Base-by-base conservation (phyloP, 2,888 invertebrate genomes). In the Electrophaes corylata region DNA sequence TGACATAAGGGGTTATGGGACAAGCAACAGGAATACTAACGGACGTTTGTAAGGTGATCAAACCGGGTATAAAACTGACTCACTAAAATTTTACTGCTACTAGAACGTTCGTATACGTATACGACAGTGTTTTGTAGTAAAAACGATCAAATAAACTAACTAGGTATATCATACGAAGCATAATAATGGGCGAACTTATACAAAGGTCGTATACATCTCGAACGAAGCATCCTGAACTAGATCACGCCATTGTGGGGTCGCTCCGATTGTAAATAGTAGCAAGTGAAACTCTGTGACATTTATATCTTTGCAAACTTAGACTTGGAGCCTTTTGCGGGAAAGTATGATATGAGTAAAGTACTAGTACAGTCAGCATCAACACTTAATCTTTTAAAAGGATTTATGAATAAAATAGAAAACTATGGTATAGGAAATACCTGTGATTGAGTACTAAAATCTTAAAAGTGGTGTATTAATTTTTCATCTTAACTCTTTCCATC, bases 161-260 rank as follows among this genome's bases (percentile, higher is more conserved):
- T n/a, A n/a, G n/a, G n/a, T n/a, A n/a, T 19, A 40, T 49, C 20
- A 8, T 20, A 49, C 49, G 19, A 31, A 45, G 45, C 37, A 37
- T 39, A 54, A 12, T 55, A 56, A 56, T 56, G 45, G 56, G 18
- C 4, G 33, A 56, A 56, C 39, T 56, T 56, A 37, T 29, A 57
- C 41, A 12, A 11, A 19, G 23, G 6, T 44, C 37, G 48, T 44
- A 52, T 40, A 48, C 43, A 20, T 16, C 46, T 43, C 43, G 23
- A 23, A 10, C 43, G 14, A 47, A 31, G 35, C 43, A 16, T 35
- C 29, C 31, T n/a, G 19, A 50, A 50, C 50, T 57, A 39, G 35
- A 47, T 33, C 49, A 16, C 11, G 49, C n/a, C 40, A 47, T 46
- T 26, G 29, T 44, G 35, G 47, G 46, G 33, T 23, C 50, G 33